These are phyloP conservation scores for Tethya wilhelma DNA, from an alignment of 37 sponge, comb jelly and placozoan genomes.

Conservation along the genomic window DNA sequence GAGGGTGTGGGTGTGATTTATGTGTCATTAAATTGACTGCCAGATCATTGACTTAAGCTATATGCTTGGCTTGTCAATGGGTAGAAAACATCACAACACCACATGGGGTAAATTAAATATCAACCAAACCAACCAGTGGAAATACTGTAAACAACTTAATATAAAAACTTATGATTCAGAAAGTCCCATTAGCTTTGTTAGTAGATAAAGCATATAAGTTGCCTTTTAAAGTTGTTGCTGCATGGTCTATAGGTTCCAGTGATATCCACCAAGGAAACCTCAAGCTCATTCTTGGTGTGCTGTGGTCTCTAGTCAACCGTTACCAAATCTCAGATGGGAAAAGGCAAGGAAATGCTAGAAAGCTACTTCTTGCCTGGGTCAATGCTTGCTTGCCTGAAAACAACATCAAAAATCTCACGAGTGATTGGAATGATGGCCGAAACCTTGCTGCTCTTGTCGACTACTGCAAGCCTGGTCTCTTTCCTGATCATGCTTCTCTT, in stretches of 20 bases:
- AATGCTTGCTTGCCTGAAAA: slow-evolving; percentile 55
- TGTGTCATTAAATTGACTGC: too few species aligned
- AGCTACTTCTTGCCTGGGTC: slow-evolving; percentile 72
- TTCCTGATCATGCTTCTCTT: slow-evolving; percentile 71
- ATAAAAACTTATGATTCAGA: too few species aligned
- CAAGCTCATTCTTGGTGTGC: slow-evolving; percentile 80
- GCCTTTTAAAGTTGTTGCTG: neutral
- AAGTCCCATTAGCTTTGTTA: too few species aligned
- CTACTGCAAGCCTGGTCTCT: slow-evolving; percentile 78
- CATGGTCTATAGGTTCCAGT: slow-evolving; percentile 41
- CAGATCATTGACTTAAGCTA: too few species aligned
- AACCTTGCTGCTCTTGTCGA: slow-evolving; percentile 74
- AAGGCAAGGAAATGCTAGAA: slow-evolving; percentile 60
- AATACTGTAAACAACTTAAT: too few species aligned
- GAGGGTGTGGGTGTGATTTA: too few species aligned
- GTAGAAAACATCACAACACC: too few species aligned
- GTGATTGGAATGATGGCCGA: slow-evolving; percentile 81
- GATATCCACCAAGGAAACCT: slow-evolving; percentile 64
- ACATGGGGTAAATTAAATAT: too few species aligned
- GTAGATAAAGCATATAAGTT: neutral
- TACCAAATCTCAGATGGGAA: slow-evolving; percentile 66
- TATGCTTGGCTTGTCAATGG: too few species aligned
- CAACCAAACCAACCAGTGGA: too few species aligned
- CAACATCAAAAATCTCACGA: slow-evolving; percentile 60
- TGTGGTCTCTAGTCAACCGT: slow-evolving; percentile 75